Evolutionary conservation across 2,113 vertebrate genomes (phyloP).

Genomic region (Saccopteryx leptura): DNA sequence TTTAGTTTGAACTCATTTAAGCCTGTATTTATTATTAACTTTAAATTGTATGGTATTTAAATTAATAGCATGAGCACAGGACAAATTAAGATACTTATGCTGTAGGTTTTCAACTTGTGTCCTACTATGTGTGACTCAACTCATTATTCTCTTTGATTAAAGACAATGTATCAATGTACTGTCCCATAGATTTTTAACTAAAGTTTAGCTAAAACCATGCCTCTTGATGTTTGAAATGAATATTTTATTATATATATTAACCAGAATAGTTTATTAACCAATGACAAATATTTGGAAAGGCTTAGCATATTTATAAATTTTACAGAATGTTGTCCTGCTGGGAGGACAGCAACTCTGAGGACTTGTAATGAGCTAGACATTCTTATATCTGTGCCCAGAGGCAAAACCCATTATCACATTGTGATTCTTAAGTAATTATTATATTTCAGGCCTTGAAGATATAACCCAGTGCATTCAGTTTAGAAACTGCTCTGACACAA

Average conservation of each 20-base stretch:
- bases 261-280: constrained; percentile 78
- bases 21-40: constrained; percentile 74
- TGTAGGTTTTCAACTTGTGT: constrained; percentile 64
- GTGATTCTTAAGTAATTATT: constrained; percentile 49
- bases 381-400: background rate
- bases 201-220: background rate
- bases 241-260: constrained; percentile 77
- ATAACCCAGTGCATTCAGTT: background rate
- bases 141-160: constrained; percentile 77
- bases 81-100: constrained; percentile 64
- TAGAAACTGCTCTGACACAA: background rate
- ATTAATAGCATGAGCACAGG: constrained; percentile 32
- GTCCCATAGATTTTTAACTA: constrained; percentile 67
- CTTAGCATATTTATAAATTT: constrained; percentile 68
- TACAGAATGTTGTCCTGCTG: constrained; percentile 41
- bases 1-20: constrained; percentile 61
- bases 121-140: background rate
- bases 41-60: constrained; percentile 70
- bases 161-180: constrained; percentile 66
- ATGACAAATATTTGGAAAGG: constrained; percentile 62
- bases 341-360: constrained; percentile 9
- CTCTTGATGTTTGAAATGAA: constrained; percentile 71
- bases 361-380: constrained; percentile 49
- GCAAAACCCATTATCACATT: constrained; percentile 8
- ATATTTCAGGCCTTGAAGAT: background rate